Evolutionary conservation across 2,113 vertebrate species (phyloP).

Genomic region (Lota lota): DNA sequence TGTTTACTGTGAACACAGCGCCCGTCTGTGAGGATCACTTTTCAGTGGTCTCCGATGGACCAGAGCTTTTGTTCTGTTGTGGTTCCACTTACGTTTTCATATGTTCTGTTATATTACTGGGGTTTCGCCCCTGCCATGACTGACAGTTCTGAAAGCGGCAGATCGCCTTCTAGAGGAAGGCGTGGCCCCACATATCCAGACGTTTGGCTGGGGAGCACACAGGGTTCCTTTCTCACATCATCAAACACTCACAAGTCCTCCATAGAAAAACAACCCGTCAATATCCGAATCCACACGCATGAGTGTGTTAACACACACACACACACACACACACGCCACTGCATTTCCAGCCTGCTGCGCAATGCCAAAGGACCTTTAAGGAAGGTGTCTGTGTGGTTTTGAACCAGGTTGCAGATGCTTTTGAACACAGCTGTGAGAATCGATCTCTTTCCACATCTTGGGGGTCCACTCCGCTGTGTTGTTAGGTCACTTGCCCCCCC

Average conservation of each 20-base stretch:
- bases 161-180: too few relatives aligned
- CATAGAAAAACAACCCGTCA: neutral
- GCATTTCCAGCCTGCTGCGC: conserved; percentile 5
- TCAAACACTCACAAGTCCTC: neutral
- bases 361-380: conserved; percentile 3
- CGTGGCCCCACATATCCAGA: neutral
- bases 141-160: too few relatives aligned
- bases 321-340: neutral
- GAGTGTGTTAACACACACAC: neutral
- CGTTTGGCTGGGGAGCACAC: neutral
- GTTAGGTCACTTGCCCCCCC: conserved; percentile 9
- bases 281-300: neutral
- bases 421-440: conserved; percentile 14
- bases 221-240: neutral
- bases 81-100: too few relatives aligned
- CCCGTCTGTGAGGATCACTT: too few relatives aligned
- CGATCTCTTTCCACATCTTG: neutral
- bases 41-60: too few relatives aligned
- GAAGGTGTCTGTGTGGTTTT: conserved; percentile 1
- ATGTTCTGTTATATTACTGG: too few relatives aligned
- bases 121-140: too few relatives aligned
- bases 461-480: neutral
- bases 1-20: too few relatives aligned
- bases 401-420: neutral
- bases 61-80: too few relatives aligned